Evolutionary conservation across 2,797 vertebrate species (phyloP).

Genomic region (Tokudaia muenninki): DNA sequence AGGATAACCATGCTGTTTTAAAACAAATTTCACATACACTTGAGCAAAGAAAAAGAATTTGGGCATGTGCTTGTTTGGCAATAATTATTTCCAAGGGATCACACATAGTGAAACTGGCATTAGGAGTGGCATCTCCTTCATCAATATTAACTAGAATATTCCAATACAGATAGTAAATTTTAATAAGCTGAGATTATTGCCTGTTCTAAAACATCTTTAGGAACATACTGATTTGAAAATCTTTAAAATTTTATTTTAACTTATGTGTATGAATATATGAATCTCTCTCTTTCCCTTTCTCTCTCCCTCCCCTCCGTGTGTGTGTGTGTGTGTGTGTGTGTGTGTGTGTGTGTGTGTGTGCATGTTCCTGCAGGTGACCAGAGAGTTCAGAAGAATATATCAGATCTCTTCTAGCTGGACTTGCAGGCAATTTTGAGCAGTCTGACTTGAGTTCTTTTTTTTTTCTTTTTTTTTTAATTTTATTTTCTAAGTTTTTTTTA

Average conservation of each 20-base stretch:
- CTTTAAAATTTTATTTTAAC: neutral
- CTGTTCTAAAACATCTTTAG: neutral
- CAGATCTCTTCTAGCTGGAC: neutral
- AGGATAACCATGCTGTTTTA: neutral
- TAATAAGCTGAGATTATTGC: conserved; percentile 36
- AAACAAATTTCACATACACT: neutral
- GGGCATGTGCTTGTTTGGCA: conserved; percentile 43
- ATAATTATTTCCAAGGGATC: conserved; percentile 16
- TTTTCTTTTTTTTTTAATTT: no score
- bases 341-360: no score
- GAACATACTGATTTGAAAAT: neutral
- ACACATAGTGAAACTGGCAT: neutral
- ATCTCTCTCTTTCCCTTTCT: no score
- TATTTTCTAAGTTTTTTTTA: no score
- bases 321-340: no score
- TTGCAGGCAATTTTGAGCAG: neutral
- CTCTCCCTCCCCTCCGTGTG: no score
- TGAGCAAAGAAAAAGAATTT: conserved; percentile 43
- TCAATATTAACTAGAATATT: neutral
- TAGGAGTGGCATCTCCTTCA: neutral
- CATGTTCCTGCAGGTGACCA: neutral
- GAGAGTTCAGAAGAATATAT: neutral
- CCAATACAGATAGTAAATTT: neutral
- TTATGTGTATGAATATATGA: neutral
- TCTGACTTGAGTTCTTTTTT: neutral